phyloP scores from a whole-genome alignment of 2,888 invertebrate genomes.

The Sinodicranocentrus sp. region DNA sequence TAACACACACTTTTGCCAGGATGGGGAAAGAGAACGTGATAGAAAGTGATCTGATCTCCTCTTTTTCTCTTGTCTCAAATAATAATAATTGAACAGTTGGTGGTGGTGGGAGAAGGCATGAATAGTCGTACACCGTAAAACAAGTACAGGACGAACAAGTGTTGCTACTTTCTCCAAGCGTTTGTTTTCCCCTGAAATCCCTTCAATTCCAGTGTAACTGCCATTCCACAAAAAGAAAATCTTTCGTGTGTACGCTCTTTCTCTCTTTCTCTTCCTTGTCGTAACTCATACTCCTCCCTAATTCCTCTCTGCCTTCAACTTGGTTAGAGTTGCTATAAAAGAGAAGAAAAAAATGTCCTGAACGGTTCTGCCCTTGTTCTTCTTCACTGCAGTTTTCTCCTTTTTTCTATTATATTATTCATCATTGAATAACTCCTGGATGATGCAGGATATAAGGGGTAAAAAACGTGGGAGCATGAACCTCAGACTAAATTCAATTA shows the following conservation, averaged over 20 bases:
- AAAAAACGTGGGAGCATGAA: slow-evolving; percentile 7
- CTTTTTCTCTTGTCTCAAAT: slow-evolving; percentile 56
- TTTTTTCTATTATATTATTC: slow-evolving; percentile 50
- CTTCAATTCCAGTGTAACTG: slow-evolving; percentile 49
- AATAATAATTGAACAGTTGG: slow-evolving; percentile 60
- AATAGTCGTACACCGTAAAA: neutral
- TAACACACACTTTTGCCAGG: neutral
- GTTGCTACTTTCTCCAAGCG: slow-evolving; percentile 55
- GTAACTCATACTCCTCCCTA: slow-evolving; percentile 58
- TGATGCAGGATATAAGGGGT: slow-evolving; percentile 33
- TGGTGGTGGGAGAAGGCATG: slow-evolving; percentile 5
- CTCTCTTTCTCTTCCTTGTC: too few relatives aligned
- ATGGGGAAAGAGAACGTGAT: slow-evolving; percentile 41
- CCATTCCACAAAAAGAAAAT: slow-evolving; percentile 30
- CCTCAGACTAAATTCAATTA: slow-evolving; percentile 48
- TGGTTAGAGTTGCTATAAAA: slow-evolving; percentile 33
- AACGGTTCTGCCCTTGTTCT: slow-evolving; percentile 19
- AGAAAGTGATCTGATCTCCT: slow-evolving; percentile 62
- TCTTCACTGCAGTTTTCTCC: slow-evolving; percentile 1
- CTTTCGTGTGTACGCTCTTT: slow-evolving; percentile 47
- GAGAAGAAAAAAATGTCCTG: slow-evolving; percentile 46
- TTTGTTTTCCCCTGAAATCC: slow-evolving; percentile 51
- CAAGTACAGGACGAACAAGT: slow-evolving; percentile 34
- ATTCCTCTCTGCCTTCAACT: slow-evolving; percentile 56
- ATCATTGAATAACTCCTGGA: slow-evolving; percentile 62